Evolutionary conservation across 2,888 invertebrate genomes (phyloP), one percentile per base, ranked within the genome.

Genomic region (Pristionchus exspectatus): DNA sequence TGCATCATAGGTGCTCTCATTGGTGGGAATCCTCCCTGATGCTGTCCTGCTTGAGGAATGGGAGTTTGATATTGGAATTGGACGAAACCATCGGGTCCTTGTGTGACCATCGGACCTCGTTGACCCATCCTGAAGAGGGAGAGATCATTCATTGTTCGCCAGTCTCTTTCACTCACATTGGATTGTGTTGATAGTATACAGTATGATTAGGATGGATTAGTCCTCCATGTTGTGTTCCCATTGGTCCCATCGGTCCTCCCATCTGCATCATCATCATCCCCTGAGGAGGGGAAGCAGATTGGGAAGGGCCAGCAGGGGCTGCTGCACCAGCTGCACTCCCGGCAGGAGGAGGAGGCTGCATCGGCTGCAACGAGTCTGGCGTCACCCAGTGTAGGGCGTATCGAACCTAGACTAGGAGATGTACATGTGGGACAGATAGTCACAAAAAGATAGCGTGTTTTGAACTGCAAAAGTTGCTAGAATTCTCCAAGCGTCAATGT

Each of bases 261-360:
- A 81, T 81, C 81, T 21, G 50, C 84, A 81, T 54, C 81, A 81
- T 81, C 81, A 81, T 81, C 50, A 81, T 81, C 12, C 81, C 81
- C 14, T 27, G 84, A 33, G 30, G 84, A 18, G 59, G 56, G 9
- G 84, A 38, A 2, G 21, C 84, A 30, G 59, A 33, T 33, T 59
- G 27, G 33, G 84, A 56, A 12, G 84, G 33, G 33, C 56, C 84
- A 24, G 59, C 27, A 59, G 33, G 33, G 16, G 59, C 10, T 18
- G 50, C n/a, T 30, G 59, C 84, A 85, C 14, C 30, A 3, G 59
- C 59, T 59, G 84, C 30, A 63, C 30, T 30, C 30, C 33, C 38
- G 1, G 5, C 38, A 38, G 72, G 12, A 7, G 74, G 24, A 63
- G 63, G 63, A n/a, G 63, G 63, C 24, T 10, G 56, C 56, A 56